Evolutionary conservation across 1,140 invertebrate species (phyloP), one percentile per base, ranked within the genome.

Genomic region (Drosophila sturtevanti): DNA sequence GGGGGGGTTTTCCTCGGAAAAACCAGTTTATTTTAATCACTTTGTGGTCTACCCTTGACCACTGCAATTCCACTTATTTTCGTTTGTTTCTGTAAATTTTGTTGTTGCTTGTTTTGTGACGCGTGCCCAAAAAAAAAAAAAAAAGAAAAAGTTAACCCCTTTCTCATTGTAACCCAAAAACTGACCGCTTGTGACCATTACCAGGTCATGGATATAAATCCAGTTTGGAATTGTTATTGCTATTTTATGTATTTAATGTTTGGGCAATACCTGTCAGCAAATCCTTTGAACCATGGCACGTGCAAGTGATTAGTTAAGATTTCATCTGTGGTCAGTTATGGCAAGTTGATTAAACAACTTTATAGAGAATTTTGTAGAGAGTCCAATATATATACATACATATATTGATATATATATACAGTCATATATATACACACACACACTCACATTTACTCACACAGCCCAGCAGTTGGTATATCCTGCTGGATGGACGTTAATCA

Each of bases 141-240:
- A 72, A 52, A 48, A 48, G 0, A 2, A 24, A 24, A 21, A 48
- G 41, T 48, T 48, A 48, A 48, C 41, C 41, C 41, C 41, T 48
- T 48, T 21, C 3, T 16, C 10, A 21, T 21, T 4, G 16, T 44
- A 16, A 16, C 1, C 1, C 54, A 56, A 59, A 56, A 75, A 66
- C 70, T 79, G 76, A 82, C 79, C 82, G 75, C 68, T 77, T 35
- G 34, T 72, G 77, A 69, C 77, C 71, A 60, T 68, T 75, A 81
- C 82, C 81, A 66, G 44, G 41, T 37, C 62, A n/a, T 18, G 41
- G 61, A 54, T 48, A 56, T 35, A 60, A 77, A 71, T 54, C 34
- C 60, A 38, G 66, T 64, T 65, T 63, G 58, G 58, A 63, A 59
- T 77, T 62, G 70, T 64, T 77, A 44, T 18, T 55, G 61, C 54